Evolutionary conservation across 2,888 invertebrate species (phyloP).

Genomic region (Stenurella melanura): DNA sequence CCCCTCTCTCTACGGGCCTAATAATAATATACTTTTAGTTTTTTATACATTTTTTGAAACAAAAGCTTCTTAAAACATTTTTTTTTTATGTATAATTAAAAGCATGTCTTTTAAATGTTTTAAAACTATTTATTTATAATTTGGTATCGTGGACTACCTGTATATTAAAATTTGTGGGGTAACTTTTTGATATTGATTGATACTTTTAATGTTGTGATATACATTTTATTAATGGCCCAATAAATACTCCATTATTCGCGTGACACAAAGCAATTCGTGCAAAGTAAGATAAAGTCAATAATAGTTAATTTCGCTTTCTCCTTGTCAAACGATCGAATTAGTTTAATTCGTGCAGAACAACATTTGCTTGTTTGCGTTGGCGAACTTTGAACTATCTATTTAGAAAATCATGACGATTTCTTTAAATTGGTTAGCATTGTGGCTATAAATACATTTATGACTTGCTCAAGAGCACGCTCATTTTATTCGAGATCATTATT

Average conservation of each 20-base stretch:
- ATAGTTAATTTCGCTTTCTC: not conserved
- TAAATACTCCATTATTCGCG: not conserved
- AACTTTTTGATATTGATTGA: too few relatives aligned
- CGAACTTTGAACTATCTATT: constrained; percentile 14
- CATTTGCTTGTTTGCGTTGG: constrained; percentile 11
- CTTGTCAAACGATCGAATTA: not conserved
- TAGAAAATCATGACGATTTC: constrained; percentile 8
- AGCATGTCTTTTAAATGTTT: too few relatives aligned
- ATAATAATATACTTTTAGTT: too few relatives aligned
- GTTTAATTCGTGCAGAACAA: not conserved
- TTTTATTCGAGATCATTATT: constrained; percentile 7
- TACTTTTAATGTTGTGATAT: not conserved
- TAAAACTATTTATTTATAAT: too few relatives aligned
- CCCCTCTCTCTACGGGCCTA: too few relatives aligned
- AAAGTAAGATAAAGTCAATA: not conserved
- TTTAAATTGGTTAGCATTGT: constrained; percentile 23
- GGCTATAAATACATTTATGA: constrained; percentile 20
- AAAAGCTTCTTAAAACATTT: too few relatives aligned
- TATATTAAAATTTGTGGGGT: too few relatives aligned
- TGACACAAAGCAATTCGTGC: not conserved
- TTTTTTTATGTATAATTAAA: too few relatives aligned
- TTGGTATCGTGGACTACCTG: too few relatives aligned
- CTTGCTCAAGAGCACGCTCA: not conserved
- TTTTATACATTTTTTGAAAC: too few relatives aligned
- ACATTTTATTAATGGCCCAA: not conserved